Conservation (phyloP, 1,140 invertebrate genomes). For the Holcopasites calliopsidis region DNA sequence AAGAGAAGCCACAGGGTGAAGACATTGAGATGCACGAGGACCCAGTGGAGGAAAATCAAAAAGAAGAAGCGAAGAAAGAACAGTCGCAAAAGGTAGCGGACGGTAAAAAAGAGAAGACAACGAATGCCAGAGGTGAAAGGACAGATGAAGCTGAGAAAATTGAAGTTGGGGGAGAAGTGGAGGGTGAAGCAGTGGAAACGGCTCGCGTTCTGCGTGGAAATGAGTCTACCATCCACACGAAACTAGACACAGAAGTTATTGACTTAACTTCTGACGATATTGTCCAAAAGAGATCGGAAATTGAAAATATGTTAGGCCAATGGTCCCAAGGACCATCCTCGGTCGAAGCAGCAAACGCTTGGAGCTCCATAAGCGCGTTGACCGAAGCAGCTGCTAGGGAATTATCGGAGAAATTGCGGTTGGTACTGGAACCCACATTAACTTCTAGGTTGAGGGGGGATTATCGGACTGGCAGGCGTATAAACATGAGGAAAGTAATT, state of each 20-base stretch:
- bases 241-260: constrained; percentile 49
- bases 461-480: constrained; percentile 96
- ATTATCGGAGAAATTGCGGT: constrained; percentile 94
- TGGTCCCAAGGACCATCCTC: constrained; percentile 79
- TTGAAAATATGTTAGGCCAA: constrained; percentile 81
- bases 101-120: constrained; percentile 73
- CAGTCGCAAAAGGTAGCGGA: neutral
- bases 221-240: constrained; percentile 86
- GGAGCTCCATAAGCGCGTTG: constrained; percentile 81
- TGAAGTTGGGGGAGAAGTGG: constrained; percentile 79
- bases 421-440: constrained; percentile 97
- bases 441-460: constrained; percentile 95
- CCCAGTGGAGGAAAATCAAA: constrained; percentile 76
- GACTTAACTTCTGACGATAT: constrained; percentile 34
- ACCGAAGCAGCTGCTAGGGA: constrained; percentile 89
- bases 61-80: constrained; percentile 63
- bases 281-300: constrained; percentile 72
- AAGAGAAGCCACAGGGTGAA: constrained; percentile 74
- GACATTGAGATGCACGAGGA: constrained; percentile 80
- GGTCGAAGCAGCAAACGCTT: constrained; percentile 79
- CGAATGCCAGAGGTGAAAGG: constrained; percentile 66
- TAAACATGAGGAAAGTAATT: constrained; percentile 99
- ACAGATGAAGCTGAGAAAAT: constrained; percentile 44
- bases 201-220: constrained; percentile 83
- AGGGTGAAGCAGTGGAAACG: constrained; percentile 70